These are phyloP conservation scores for Emys orbicularis DNA, from an alignment of 2,797 vertebrate genomes.

Conservation along the genomic window DNA sequence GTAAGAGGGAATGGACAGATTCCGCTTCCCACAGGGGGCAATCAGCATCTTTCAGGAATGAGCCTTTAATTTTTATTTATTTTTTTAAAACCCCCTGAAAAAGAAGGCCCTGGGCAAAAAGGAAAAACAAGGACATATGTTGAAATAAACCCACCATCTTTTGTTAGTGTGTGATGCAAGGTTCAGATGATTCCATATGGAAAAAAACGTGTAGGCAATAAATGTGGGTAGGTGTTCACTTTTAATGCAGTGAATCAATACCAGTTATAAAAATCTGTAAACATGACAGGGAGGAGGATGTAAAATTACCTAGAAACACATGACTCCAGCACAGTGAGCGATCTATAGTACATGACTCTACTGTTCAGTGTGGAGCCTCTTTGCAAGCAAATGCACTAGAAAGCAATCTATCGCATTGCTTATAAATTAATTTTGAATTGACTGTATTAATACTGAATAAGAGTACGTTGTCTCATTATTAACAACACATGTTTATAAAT, in stretches of 20 bases:
- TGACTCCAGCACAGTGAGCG: conserved; percentile 1
- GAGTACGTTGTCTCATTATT: conserved; percentile 25
- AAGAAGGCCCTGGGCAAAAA: neutral
- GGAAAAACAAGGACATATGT: neutral
- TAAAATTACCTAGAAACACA: neutral
- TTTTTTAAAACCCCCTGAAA: neutral
- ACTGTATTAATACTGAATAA: conserved; percentile 43
- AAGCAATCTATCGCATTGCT: conserved; percentile 16
- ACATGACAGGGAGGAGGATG: neutral
- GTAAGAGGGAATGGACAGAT: neutral
- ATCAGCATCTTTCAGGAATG: neutral
- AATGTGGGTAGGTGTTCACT: neutral
- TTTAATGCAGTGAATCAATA: neutral
- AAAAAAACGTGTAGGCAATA: neutral
- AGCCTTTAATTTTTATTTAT: neutral
- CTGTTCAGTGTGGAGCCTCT: neutral
- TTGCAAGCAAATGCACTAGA: conserved; percentile 5
- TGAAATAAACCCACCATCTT: neutral
- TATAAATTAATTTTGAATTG: conserved; percentile 61
- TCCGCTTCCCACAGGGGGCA: neutral
- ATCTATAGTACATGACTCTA: neutral
- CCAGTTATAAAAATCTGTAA: neutral
- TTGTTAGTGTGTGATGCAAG: neutral
- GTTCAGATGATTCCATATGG: neutral
- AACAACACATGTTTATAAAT: conserved; percentile 50